Conservation (phyloP, 2,797 vertebrate genomes). For the Chaetodon trifasciatus region DNA sequence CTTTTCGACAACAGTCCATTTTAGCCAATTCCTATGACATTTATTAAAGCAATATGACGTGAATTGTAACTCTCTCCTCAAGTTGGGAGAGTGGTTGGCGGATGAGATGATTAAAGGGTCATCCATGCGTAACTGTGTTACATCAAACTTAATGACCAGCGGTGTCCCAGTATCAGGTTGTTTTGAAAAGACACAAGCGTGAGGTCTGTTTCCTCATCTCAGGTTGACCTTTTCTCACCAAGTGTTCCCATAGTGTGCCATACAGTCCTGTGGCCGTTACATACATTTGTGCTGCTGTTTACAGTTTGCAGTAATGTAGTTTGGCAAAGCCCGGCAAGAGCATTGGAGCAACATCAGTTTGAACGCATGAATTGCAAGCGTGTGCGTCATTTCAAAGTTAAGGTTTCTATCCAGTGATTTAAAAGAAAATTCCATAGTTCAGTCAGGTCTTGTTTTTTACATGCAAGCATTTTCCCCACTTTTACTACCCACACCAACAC, state of each 20-base stretch:
- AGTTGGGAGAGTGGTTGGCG: background rate
- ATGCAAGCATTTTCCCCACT: slow-evolving; percentile 14
- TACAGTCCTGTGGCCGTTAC: background rate
- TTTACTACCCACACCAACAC: slow-evolving; percentile 24
- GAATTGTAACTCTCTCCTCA: background rate
- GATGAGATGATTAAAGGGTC: background rate
- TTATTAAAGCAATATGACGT: background rate
- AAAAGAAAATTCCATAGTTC: background rate
- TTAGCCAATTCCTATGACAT: background rate
- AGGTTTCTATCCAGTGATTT: background rate
- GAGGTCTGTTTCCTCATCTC: background rate
- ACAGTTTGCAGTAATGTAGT: background rate
- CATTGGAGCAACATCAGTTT: background rate
- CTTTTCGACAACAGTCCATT: background rate
- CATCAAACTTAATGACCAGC: background rate
- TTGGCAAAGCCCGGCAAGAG: background rate
- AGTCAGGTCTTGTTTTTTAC: slow-evolving; percentile 19
- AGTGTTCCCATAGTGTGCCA: no score
- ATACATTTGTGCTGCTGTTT: slow-evolving; percentile 6
- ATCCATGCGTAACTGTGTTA: background rate
- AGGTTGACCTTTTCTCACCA: background rate
- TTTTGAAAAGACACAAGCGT: background rate
- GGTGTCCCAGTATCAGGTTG: background rate
- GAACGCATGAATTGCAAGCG: slow-evolving; percentile 16
- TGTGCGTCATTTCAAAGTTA: background rate